A percentile compares a stretch with the other conserved stretches of the same genome.
Evolutionary conservation across 2,888 invertebrate species (phyloP).

Genomic region (Drosophila paramelanica): DNA sequence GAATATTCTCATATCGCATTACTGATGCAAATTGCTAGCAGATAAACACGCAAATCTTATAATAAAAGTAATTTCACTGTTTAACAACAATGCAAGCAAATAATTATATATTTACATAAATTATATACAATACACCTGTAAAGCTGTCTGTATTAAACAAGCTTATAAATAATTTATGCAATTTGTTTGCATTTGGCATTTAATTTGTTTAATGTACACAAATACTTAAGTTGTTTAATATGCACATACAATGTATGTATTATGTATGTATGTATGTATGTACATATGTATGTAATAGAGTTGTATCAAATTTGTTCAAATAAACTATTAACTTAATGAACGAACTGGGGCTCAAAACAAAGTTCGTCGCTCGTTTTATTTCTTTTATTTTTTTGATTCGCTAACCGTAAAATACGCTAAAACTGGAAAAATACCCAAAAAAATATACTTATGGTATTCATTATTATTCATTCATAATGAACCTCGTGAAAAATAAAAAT

Average conservation of each 20-base stretch:
- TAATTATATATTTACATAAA: slow-evolving; percentile 1
- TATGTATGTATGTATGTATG: not conserved
- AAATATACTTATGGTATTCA: no score
- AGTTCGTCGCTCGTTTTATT: no score
- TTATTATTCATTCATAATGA: no score
- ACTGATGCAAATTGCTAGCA: slow-evolving; percentile 15
- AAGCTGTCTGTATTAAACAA: not conserved
- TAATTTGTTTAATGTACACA: not conserved
- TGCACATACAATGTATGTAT: no score
- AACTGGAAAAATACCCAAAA: no score
- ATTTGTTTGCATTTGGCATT: slow-evolving; percentile 14
- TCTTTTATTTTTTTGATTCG: no score
- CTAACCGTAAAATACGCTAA: no score
- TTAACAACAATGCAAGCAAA: slow-evolving; percentile 11
- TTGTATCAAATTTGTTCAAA: not conserved
- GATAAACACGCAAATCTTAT: slow-evolving; percentile 16
- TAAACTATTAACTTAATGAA: no score
- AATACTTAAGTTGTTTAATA: no score
- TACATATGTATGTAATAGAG: not conserved
- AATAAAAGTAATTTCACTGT: slow-evolving; percentile 11
- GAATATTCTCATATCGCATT: not conserved
- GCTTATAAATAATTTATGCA: slow-evolving; percentile 14
- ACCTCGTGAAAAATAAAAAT: no score
- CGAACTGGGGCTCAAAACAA: no score
- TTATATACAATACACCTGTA: not conserved